Base-by-base conservation (phyloP, 2,888 invertebrate species). In the Drosophila picticornis region DNA sequence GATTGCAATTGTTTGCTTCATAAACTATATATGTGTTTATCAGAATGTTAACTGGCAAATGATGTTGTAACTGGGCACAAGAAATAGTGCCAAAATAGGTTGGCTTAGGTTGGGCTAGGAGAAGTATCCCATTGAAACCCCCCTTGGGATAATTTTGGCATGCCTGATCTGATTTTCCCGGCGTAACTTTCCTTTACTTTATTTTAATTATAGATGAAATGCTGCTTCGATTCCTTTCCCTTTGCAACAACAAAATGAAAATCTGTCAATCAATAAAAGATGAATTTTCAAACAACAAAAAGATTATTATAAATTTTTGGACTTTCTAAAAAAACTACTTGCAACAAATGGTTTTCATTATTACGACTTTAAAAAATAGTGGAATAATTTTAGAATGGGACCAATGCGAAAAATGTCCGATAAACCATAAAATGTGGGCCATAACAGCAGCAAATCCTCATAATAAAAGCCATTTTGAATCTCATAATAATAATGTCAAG, bases 321-420 rank as follows among this genome's bases (percentile, higher is more conserved):
- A 19, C 9, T 19, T 9, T 9, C 3, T 19, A 9, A 3, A 38
- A 16, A 19, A 9, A 38, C n/a, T 38, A 38, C 9, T 38, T 38
- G 36, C 19, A 38, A 38, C 36, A 36, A 36, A 16, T 2, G 6
- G 6, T 16, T 7, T 38, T 19, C 3, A 38, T 19, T 38, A 7
- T 19, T 19, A 19, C 2, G 1, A 19, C 6, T 16, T 2, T 38
- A 38, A 4, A 34, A 34, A 34, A 34, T 5, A 34, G 32, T 34
- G 0, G 13, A 34, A 34, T 0, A 13, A 0, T 34, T 34, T 2
- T 0, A 13, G 13, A 34, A 5, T 5, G 0, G 5, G n/a, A n/a
- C n/a, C n/a, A n/a, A 5, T 34, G 34, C 13, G 2, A 34, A 34
- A 10, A 0, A 34, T n/a, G n/a, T n/a, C n/a, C n/a, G n/a, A n/a